These are phyloP conservation scores for Forbesichthys papilliferus DNA, from an alignment of 2,113 vertebrate species.

Conservation along the genomic window DNA sequence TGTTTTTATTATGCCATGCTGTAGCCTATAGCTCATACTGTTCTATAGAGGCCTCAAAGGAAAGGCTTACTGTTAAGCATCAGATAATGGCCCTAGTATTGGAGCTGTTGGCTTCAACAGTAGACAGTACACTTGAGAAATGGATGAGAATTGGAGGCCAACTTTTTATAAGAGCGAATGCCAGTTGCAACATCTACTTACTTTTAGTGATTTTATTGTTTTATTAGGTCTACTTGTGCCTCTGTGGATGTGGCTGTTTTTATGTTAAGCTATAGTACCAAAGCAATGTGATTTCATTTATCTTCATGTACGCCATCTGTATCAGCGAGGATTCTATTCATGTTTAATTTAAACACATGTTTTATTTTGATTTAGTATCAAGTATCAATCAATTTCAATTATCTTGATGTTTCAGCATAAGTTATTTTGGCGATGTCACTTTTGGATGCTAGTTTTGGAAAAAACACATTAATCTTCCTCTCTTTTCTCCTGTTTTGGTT, in stretches of 20 bases:
- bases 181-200: not conserved
- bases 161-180: slow-evolving; percentile 1
- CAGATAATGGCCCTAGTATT: not conserved
- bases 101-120: slow-evolving; percentile 4
- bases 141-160: not conserved
- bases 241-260: slow-evolving; percentile 37
- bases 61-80: not conserved
- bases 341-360: not conserved
- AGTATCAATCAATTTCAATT: not conserved
- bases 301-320: slow-evolving; percentile 19
- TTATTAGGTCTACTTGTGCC: slow-evolving; percentile 29
- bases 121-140: slow-evolving; percentile 7
- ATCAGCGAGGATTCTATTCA: not conserved
- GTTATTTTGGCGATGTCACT: not conserved
- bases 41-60: not conserved
- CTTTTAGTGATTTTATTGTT: slow-evolving; percentile 7
- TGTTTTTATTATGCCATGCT: slow-evolving; percentile 14
- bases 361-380: not conserved
- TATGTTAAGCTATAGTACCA: slow-evolving; percentile 17
- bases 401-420: not conserved
- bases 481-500: not conserved
- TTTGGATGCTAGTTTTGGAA: not conserved
- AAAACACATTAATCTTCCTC: not conserved
- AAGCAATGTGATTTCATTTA: slow-evolving; percentile 30
- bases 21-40: not conserved